Evolutionary conservation across 2,797 vertebrate genomes (phyloP).

Genomic region (Myotis pilosus): DNA sequence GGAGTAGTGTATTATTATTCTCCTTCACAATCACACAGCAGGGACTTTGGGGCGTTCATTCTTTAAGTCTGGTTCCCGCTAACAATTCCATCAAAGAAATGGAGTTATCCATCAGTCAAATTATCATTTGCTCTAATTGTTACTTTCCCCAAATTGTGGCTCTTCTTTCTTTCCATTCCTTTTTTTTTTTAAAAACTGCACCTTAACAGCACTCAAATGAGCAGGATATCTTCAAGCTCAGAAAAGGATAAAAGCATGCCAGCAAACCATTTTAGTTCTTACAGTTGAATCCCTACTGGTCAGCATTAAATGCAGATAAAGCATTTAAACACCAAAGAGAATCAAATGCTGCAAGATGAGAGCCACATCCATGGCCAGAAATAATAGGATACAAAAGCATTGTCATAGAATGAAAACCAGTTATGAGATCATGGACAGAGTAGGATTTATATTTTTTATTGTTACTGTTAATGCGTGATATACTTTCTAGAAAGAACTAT

Average conservation of each 20-base stretch:
- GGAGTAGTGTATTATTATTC: conserved; percentile 50
- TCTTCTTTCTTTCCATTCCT: conserved; percentile 1
- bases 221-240: neutral
- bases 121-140: conserved; percentile 78
- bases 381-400: conserved; percentile 15
- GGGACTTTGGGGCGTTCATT: conserved; percentile 50
- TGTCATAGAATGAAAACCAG: neutral
- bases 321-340: conserved; percentile 31
- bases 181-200: conserved; percentile 41
- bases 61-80: conserved; percentile 28
- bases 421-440: neutral
- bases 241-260: conserved; percentile 44
- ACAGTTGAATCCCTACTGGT: neutral
- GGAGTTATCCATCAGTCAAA: conserved; percentile 76
- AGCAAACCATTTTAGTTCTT: conserved; percentile 50
- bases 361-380: neutral
- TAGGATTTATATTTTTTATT: neutral
- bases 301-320: conserved; percentile 47
- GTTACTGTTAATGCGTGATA: neutral
- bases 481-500: neutral
- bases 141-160: conserved; percentile 36
- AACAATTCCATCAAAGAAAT: conserved; percentile 65
- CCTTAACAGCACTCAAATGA: conserved; percentile 46
- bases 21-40: conserved; percentile 66
- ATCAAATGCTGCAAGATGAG: neutral